phyloP scores from a whole-genome alignment of 2,113 vertebrate species.

The Raja brachyura region DNA sequence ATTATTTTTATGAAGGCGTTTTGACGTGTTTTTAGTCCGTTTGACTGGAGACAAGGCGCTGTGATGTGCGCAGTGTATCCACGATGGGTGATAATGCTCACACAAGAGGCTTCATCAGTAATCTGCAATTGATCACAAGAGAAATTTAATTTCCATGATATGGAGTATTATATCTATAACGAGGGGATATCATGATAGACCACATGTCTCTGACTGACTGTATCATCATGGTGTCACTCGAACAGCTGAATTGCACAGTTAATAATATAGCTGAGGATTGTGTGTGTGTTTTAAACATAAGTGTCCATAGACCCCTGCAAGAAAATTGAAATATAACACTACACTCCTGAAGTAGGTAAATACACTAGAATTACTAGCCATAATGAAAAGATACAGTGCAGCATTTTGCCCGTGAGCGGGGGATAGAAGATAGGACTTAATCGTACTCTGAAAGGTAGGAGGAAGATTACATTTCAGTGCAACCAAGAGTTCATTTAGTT shows the following conservation, averaged over 20 bases:
- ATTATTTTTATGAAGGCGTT: slow-evolving; percentile 10
- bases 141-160: slow-evolving; percentile 29
- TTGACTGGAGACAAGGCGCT: background rate
- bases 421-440: slow-evolving; percentile 16
- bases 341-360: background rate
- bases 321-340: slow-evolving; percentile 2
- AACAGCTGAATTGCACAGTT: background rate
- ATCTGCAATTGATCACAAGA: background rate
- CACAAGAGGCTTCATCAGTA: slow-evolving; percentile 19
- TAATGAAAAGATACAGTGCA: slow-evolving; percentile 27
- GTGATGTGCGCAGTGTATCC: slow-evolving; percentile 8
- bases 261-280: slow-evolving; percentile 1
- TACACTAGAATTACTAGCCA: background rate
- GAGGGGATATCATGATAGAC: background rate
- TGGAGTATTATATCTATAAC: slow-evolving; percentile 29
- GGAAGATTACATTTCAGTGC: slow-evolving; percentile 52
- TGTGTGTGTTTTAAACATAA: background rate
- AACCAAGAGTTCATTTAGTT: slow-evolving; percentile 52
- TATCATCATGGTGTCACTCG: background rate
- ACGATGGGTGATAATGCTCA: slow-evolving; percentile 4
- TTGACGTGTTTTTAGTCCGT: slow-evolving; percentile 10
- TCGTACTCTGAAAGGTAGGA: slow-evolving; percentile 30
- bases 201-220: slow-evolving; percentile 30
- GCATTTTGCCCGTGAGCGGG: background rate
- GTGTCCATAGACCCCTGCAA: background rate